Base-by-base conservation (phyloP, 2,888 invertebrate species). In the Oscheius onirici region DNA sequence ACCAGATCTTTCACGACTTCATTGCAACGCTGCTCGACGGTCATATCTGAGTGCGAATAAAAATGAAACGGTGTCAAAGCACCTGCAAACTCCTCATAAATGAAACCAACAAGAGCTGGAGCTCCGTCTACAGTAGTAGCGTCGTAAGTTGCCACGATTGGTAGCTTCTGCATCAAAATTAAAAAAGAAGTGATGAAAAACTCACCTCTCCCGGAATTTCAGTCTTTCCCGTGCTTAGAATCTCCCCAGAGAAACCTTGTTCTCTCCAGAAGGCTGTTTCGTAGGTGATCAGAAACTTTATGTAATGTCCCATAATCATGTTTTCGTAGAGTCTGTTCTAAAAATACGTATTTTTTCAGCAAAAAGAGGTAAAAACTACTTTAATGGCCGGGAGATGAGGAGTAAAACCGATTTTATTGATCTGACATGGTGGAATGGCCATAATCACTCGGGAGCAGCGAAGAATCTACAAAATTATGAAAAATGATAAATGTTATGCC, bases 261-360 rank as follows among this genome's bases (percentile, higher is more conserved):
- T 88, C 82, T 60, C 87, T 84, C 90, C 90, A 90, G 81, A 89
- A 90, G 3, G 88, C 79, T 17, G 76, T 83, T 41, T 86, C 81
- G 79, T 89, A 90, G 69, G 89, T 89, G 28, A 89, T 75, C 63
- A 89, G 84, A 41, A 87, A 87, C 75, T 90, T 90, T 72, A 89
- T 75, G 24, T 77, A 69, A 52, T 76, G 75, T 43, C 80, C 80
- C 8, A 55, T 65, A n/a, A 55, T 54, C 40, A 57, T 49, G 28
- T 57, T 51, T n/a, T 73, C 63, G 54, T 73, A 75, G 2, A 72
- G 55, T 6, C 72, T 26, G 6, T 67, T 17, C 68, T 68, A 10
- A 5, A 67, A 55, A 28, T 3, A 6, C 8, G 34, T 0, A 10
- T 34, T 15, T 57, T 17, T 34, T 28, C 24, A 57, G n/a, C 10